Evolutionary conservation across 2,797 vertebrate species (phyloP).

Genomic region (Alca torda): DNA sequence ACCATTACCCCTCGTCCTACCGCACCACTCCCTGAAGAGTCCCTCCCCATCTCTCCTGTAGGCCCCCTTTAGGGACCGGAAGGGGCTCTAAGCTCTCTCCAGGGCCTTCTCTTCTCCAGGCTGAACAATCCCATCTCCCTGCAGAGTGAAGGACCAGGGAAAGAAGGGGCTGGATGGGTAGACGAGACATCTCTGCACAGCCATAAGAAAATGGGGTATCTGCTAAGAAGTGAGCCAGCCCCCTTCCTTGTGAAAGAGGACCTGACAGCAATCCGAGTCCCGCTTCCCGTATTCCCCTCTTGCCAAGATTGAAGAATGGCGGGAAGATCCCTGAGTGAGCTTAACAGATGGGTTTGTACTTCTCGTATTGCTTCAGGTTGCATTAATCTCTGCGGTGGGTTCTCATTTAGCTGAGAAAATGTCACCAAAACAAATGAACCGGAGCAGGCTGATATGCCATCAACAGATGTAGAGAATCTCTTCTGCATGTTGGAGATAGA

Average conservation of each 20-base stretch:
- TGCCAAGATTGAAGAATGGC: conserved; percentile 4
- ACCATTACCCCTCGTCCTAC: neutral
- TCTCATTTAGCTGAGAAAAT: conserved; percentile 50
- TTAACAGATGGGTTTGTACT: conserved; percentile 35
- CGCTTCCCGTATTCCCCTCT: neutral
- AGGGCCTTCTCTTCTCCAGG: neutral
- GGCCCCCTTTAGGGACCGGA: neutral
- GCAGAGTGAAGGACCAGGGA: neutral
- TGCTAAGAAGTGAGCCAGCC: neutral
- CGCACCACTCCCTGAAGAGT: neutral
- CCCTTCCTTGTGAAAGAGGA: neutral
- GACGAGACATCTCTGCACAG: neutral
- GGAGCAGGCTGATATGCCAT: neutral
- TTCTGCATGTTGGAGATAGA: neutral
- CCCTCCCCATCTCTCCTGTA: neutral
- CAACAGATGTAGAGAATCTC: neutral
- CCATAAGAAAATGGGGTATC: neutral
- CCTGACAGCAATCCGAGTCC: neutral
- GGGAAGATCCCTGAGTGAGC: neutral
- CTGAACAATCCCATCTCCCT: neutral
- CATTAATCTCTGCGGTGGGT: neutral
- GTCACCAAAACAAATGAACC: conserved; percentile 41
- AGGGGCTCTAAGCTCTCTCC: neutral
- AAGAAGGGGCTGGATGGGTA: neutral
- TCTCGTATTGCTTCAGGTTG: neutral